phyloP scores from a whole-genome alignment of 2,113 vertebrate species.

The Choloepus hoffmanni region DNA sequence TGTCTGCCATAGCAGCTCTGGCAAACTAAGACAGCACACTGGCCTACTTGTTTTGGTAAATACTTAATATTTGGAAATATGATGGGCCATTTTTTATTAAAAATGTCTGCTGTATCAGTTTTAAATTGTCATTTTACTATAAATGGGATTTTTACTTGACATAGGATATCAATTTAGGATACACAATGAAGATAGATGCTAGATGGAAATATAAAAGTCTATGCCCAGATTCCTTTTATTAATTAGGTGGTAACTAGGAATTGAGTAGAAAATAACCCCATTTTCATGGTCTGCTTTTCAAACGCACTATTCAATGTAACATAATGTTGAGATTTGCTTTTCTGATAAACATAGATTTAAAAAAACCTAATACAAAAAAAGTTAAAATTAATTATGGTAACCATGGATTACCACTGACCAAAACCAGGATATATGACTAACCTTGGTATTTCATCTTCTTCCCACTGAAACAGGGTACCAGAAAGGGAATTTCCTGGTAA shows the following conservation, averaged over 20 bases:
- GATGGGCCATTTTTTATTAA: conserved; percentile 26
- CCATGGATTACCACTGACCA: conserved; percentile 12
- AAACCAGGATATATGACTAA: conserved; percentile 82
- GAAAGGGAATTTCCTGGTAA: conserved; percentile 87
- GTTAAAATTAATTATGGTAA: conserved; percentile 33
- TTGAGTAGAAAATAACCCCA: not conserved
- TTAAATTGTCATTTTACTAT: not conserved
- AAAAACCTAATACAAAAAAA: conserved; percentile 3
- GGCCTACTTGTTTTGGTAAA: not conserved
- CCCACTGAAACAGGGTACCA: conserved; percentile 90
- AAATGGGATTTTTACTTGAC: conserved; percentile 42
- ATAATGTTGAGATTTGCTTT: conserved; percentile 41
- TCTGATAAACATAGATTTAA: not conserved
- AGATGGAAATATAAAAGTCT: conserved; percentile 24
- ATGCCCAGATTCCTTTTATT: conserved; percentile 2
- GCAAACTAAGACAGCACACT: not conserved
- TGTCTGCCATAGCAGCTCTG: too few relatives aligned
- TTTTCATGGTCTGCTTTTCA: conserved; percentile 3
- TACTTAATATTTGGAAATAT: conserved; percentile 56
- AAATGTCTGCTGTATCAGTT: conserved; percentile 37
- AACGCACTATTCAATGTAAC: not conserved
- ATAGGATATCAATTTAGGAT: conserved; percentile 41
- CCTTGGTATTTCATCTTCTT: conserved; percentile 94
- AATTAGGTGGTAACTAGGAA: not conserved
- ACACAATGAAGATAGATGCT: not conserved